These are phyloP conservation scores for Urocolius indicus DNA, from an alignment of 2,113 vertebrate genomes.

Conservation along the genomic window DNA sequence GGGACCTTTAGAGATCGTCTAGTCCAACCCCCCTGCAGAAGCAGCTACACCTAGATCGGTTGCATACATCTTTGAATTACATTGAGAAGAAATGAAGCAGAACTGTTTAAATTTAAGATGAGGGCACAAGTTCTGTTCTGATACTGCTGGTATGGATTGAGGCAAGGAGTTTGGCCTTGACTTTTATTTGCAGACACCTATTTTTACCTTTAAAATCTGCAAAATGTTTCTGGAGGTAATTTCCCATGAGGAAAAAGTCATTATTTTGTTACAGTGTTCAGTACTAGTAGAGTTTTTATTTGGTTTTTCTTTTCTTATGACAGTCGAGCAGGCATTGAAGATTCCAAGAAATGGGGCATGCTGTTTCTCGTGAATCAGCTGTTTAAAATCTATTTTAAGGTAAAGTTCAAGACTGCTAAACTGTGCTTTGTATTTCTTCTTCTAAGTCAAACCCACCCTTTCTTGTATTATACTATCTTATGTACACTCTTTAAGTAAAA, in stretches of 20 bases:
- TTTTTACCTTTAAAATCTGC: background rate
- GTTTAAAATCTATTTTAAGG: conserved; percentile 99
- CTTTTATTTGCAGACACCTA: background rate
- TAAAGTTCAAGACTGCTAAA: conserved; percentile 52
- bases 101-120: background rate
- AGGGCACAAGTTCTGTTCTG: background rate
- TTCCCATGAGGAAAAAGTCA: background rate
- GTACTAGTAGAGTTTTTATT: background rate
- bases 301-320: background rate
- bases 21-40: no score
- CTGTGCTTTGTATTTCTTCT: background rate
- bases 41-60: no score
- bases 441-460: background rate
- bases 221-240: background rate
- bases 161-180: background rate
- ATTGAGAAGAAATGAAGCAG: background rate
- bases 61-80: background rate
- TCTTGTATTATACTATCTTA: background rate
- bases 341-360: conserved; percentile 99
- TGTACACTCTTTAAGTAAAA: background rate
- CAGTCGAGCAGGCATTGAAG: conserved; percentile 95
- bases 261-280: background rate
- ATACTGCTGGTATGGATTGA: background rate
- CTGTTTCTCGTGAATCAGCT: conserved; percentile 97
- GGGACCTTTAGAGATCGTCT: no score